A percentile compares a stretch with the other conserved stretches of the same genome.
phyloP scores from a whole-genome alignment of 2,797 vertebrate genomes.

The Falco biarmicus region DNA sequence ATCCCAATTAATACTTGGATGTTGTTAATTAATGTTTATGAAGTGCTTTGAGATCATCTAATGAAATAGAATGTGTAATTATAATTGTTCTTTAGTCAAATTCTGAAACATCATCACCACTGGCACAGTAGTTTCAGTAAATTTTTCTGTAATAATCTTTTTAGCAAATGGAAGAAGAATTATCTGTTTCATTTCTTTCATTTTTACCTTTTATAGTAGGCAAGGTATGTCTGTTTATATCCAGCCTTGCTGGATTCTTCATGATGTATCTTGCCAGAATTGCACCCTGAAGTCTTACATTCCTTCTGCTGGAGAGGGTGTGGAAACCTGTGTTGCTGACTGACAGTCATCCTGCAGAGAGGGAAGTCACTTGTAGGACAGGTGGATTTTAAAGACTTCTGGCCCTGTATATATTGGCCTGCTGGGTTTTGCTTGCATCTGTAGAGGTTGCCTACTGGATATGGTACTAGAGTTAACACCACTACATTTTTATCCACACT shows the following conservation, averaged over 20 bases:
- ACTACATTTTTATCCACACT: not conserved
- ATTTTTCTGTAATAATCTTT: not conserved
- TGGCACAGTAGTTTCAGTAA: slow-evolving; percentile 3
- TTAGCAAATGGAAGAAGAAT: not conserved
- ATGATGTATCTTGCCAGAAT: not conserved
- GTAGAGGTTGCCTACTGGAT: not conserved
- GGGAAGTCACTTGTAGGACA: not conserved
- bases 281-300: not conserved
- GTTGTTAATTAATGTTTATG: slow-evolving; percentile 52
- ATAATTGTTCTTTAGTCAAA: slow-evolving; percentile 35
- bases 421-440: not conserved
- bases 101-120: not conserved
- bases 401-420: not conserved
- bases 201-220: not conserved
- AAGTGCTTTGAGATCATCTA: slow-evolving; percentile 53
- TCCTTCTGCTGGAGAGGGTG: not conserved
- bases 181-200: not conserved
- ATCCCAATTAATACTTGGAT: slow-evolving; percentile 47
- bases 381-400: not conserved
- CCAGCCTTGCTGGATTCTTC: not conserved
- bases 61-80: slow-evolving; percentile 49
- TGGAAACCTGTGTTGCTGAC: not conserved
- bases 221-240: not conserved
- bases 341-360: not conserved
- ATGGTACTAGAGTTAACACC: not conserved